These are phyloP conservation scores for Delphinapterus leucas DNA, from an alignment of 2,113 vertebrate genomes.

Conservation along the genomic window DNA sequence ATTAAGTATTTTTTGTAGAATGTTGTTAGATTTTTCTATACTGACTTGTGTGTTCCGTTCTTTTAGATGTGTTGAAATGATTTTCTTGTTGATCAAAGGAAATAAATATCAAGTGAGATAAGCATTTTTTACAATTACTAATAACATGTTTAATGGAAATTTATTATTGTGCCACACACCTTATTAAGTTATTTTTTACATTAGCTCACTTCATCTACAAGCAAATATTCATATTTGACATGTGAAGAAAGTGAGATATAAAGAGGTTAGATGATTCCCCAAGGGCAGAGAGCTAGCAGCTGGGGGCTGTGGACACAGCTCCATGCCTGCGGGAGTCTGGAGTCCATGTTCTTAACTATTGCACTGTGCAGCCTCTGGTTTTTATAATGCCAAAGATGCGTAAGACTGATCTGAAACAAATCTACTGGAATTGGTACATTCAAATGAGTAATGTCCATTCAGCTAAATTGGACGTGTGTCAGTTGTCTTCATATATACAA, in stretches of 20 bases:
- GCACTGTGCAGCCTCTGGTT: fast-evolving
- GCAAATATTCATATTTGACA: not conserved
- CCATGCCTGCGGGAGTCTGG: not conserved
- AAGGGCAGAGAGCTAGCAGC: not conserved
- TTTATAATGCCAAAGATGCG: not conserved
- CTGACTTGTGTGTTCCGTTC: not conserved
- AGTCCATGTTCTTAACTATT: not conserved
- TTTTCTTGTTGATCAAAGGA: not conserved
- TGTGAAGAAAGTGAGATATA: not conserved
- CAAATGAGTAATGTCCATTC: not conserved
- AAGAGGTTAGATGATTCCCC: not conserved
- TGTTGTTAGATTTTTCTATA: not conserved
- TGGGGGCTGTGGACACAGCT: not conserved
- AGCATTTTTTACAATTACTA: not conserved
- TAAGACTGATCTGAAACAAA: not conserved
- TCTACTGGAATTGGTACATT: not conserved
- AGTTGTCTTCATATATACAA: not conserved
- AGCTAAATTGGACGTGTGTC: not conserved
- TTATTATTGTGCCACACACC: not conserved
- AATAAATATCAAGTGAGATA: not conserved
- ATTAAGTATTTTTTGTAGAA: not conserved
- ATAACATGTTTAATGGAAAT: not conserved
- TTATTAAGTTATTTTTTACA: not conserved
- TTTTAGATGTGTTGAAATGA: not conserved
- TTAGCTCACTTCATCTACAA: not conserved